phyloP scores from a whole-genome alignment of 2,113 vertebrate genomes.

The Atlantisia rogersi region DNA sequence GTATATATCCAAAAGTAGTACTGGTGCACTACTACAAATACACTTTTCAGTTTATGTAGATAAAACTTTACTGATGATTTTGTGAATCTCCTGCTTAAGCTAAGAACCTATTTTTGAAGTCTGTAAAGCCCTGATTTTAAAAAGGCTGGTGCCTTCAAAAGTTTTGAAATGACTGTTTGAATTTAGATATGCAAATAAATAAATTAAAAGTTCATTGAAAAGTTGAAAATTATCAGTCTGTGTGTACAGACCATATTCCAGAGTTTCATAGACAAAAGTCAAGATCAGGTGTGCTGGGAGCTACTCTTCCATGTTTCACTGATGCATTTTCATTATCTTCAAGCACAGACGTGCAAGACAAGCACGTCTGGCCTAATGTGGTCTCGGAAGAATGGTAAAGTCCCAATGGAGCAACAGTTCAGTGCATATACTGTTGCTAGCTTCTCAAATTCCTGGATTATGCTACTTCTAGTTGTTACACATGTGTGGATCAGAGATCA shows the following conservation, averaged over 20 bases:
- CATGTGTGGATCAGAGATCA: constrained; percentile 53
- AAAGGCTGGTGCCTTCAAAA: not conserved
- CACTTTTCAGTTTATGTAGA: not conserved
- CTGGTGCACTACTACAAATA: not conserved
- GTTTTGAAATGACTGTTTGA: not conserved
- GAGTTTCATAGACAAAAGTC: not conserved
- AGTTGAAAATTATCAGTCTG: not conserved
- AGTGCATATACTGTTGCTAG: not conserved
- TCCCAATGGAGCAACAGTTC: constrained; percentile 18
- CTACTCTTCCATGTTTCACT: not conserved
- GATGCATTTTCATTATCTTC: constrained; percentile 44
- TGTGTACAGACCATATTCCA: not conserved
- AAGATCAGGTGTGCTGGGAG: not conserved
- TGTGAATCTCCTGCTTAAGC: not conserved
- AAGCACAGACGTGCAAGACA: not conserved
- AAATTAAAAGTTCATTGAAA: not conserved
- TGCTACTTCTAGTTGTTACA: constrained; percentile 8
- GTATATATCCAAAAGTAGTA: not conserved
- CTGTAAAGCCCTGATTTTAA: not conserved
- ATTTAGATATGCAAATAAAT: not conserved
- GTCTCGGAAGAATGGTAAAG: constrained; percentile 19
- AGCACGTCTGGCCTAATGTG: not conserved
- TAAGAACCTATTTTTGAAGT: not conserved
- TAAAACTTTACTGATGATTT: not conserved
- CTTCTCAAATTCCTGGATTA: constrained; percentile 42